Evolutionary conservation across 2,888 invertebrate genomes (phyloP), one percentile per base, ranked within the genome.

Genomic region (Monochamus alternatus): DNA sequence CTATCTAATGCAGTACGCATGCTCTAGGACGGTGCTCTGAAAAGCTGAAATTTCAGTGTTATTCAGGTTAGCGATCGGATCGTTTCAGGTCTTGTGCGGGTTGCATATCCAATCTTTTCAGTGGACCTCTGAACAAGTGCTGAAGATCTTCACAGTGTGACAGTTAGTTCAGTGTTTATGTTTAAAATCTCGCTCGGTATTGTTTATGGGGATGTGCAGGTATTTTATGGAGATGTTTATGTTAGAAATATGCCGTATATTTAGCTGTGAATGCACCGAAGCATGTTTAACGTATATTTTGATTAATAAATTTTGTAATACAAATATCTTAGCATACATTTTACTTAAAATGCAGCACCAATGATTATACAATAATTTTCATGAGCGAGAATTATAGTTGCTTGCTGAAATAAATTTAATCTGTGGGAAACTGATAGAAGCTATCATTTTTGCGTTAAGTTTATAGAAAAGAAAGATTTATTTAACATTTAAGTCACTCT

Each of bases 21-120:
- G 81, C 75, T 14, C 70, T 8, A 43, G 63, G 58, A 69, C 73
- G 30, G 59, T 62, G 32, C 76, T 75, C 76, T 77, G 76, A 79
- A 78, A 78, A 66, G 74, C 78, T 75, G 81, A 79, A 81, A 73
- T 81, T 80, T 81, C 79, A 80, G 79, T 78, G 79, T 68, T 77
- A 67, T 78, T 78, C 78, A 78, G 72, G 78, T 78, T 76, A 51
- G 77, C 77, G 74, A 62, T 73, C 30, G 70, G 74, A 65, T 68
- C 75, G 79, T 79, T 79, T 79, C 79, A 77, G 77, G 68, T 58
- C 59, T 65, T 55, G 66, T 51, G 76, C 78, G 75, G 75, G 78
- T 77, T 75, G 76, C 72, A 72, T 74, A 78, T 64, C 43, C 47
- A 64, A 74, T 73, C 71, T 72, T 68, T 76, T 69, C 52, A 69